Evolutionary conservation across 2,113 vertebrate species (phyloP), one percentile per base, ranked within the genome.

Genomic region (Sturnira hondurensis): DNA sequence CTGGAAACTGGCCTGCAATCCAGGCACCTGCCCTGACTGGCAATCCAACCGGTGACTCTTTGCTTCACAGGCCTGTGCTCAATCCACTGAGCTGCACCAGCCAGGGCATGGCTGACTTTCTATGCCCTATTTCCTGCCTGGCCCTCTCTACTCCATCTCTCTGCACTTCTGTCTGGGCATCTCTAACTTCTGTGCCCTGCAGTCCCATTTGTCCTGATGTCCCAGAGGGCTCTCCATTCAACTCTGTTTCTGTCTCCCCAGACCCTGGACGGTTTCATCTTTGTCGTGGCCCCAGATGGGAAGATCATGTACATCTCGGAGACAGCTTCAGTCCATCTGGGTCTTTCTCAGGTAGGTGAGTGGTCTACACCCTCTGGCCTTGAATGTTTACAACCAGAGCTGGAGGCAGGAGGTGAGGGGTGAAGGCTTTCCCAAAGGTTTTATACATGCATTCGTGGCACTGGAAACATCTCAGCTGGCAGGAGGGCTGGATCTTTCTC

Each of bases 221-320:
- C 54, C 77, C n/a, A 89, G 47, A 70, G 68, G 26, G 28, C 47
- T 80, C 85, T 83, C 68, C 68, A 92, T 3, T 85, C 74, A 93
- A 86, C 33, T 95, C 63, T 89, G 17, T 97, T 81, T 91, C 61
- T 98, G 91, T 94, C 73, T 97, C 76, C 96, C 33, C 93, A 99
- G 99, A 99, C 99, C 0, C 97, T 99, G 97, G 99, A 99, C 28
- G 99, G 99, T 94, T 99, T 99, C 97, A 99, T 99, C 97, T 99
- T 99, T 58, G 99, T 99, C 56, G 99, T 99, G n/a, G 99, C 99
- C 89, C 99, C 99, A 2, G 99, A 99, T 87, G 99, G 99, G 50
- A 99, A 99, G 98, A 99, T 99, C 96, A 99, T 99, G 99, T 99
- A 99, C 98, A 99, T 99, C 96, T 99, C 99, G 2, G 99, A 99